A percentile compares a stretch with the other conserved stretches of the same genome.
These are phyloP conservation scores for Drosophila recens DNA, from an alignment of 2,888 invertebrate genomes.

Conservation along the genomic window DNA sequence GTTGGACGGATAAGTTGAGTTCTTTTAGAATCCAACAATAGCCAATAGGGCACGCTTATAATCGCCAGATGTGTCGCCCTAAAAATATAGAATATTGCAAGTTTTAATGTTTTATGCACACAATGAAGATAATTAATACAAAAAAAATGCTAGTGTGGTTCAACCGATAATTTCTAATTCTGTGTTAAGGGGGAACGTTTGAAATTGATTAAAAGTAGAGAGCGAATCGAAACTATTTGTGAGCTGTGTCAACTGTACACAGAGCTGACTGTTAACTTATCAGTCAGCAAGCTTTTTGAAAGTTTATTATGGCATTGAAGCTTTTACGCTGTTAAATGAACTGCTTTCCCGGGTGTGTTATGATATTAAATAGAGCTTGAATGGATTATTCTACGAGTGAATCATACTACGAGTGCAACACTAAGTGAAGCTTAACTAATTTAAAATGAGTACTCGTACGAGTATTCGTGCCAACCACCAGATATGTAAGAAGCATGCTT, in stretches of 20 bases:
- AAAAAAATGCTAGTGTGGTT: constrained; percentile 17
- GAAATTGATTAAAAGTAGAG: constrained; percentile 4
- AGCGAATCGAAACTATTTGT: background rate
- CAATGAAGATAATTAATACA: constrained; percentile 48
- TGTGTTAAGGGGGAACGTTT: background rate
- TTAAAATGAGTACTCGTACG: background rate
- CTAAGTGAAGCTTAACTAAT: constrained; percentile 1
- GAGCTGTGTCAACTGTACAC: constrained; percentile 21
- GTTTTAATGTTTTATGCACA: constrained; percentile 73
- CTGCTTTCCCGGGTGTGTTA: background rate
- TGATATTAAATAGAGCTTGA: background rate
- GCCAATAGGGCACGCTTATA: constrained; percentile 96
- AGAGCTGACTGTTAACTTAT: constrained; percentile 1
- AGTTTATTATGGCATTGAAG: constrained; percentile 5
- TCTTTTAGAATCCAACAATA: constrained; percentile 87
- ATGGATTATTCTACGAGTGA: constrained; percentile 1
- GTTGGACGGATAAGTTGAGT: constrained; percentile 44
- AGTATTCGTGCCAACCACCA: constrained; percentile 46
- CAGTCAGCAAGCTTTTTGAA: constrained; percentile 25
- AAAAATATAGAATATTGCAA: constrained; percentile 85
- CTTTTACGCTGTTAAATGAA: constrained; percentile 18
- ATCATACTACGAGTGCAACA: constrained; percentile 12
- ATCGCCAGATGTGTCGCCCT: constrained; percentile 97
- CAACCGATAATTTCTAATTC: constrained; percentile 9
- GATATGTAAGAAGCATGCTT: constrained; percentile 24